Conservation (phyloP, 2,888 invertebrate genomes). For the Euplexia lucipara region DNA sequence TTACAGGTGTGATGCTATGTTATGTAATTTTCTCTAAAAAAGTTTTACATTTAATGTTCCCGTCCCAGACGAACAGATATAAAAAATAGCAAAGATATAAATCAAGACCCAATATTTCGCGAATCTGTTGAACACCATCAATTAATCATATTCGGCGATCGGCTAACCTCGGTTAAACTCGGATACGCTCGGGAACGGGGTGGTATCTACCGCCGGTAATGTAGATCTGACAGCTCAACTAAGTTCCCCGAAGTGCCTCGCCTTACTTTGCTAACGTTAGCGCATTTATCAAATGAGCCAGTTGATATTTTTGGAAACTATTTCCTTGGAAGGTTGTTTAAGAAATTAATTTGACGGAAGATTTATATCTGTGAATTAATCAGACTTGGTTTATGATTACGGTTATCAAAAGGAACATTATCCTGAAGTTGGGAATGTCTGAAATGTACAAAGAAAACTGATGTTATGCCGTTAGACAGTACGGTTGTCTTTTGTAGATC, state of each 20-base stretch:
- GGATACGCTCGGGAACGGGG: conserved; percentile 31
- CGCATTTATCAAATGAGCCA: conserved; percentile 49
- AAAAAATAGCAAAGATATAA: conserved; percentile 42
- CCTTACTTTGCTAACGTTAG: conserved; percentile 23
- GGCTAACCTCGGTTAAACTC: conserved; percentile 32
- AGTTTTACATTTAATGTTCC: conserved; percentile 1
- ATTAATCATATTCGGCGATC: conserved; percentile 54
- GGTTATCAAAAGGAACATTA: conserved; percentile 12
- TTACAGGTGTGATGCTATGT: background rate
- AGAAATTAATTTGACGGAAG: conserved; percentile 31
- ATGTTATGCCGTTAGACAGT: too few species aligned
- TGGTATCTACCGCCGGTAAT: conserved; percentile 59
- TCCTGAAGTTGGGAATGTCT: background rate
- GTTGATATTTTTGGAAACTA: conserved; percentile 50
- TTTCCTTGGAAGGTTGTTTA: conserved; percentile 34
- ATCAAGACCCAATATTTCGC: conserved; percentile 56
- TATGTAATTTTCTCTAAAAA: conserved; percentile 7
- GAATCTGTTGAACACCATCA: conserved; percentile 54
- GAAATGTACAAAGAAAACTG: too few species aligned
- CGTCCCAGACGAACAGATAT: conserved; percentile 12
- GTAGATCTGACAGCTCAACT: conserved; percentile 66
- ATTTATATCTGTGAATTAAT: conserved; percentile 38
- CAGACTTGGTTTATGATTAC: conserved; percentile 18
- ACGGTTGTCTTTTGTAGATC: too few species aligned
- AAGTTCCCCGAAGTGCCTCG: conserved; percentile 47